Base-by-base conservation (phyloP, 2,113 vertebrate species). In the Actenoides lindsayi region DNA sequence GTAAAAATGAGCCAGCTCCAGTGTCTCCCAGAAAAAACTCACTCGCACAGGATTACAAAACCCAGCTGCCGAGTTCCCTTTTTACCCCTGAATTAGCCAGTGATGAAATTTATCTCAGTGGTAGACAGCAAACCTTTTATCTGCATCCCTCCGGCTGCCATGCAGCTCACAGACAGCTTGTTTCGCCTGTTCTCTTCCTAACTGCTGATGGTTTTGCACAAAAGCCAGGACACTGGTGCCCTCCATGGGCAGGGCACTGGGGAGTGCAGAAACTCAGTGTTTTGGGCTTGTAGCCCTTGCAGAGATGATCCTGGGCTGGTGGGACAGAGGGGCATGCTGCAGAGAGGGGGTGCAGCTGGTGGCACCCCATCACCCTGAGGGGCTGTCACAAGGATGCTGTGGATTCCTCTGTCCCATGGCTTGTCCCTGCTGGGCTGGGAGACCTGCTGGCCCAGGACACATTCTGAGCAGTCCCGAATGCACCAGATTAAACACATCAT, bases 1-100 rank as follows among this genome's bases (percentile, higher is more conserved):
- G 21, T 95, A 91, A 96, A 96, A 97, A 93, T 81, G 83, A 97
- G 73, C 75, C 82, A 67, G 87, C 78, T 86, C 48, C 78, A 75
- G 74, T 7, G 6, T 89, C 92, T 96, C 65, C 57, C 80, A 82
- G 88, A 93, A 94, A 94, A 94, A 75, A 25, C 81, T 94, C 31
- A 1, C 64, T 90, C 20, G 30, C 7, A 4, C 62, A 48, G 62
- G 75, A 93, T 76, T 93, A 88, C 73, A 91, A 91, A 94, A 77
- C 53, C 44, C 75, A 90, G 87, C 92, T 90, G 83, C 79, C 3
- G 21, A 81, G 50, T 51, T 88, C 64, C 63, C 73, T 94, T 96
- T 92, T 77, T 60, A 63, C 85, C 65, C 73, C 94, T 79, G 56
- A 93, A 91, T 87, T 83, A 96, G 89, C 31, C n/a, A 75, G 75